Base-by-base conservation (phyloP, 2,888 invertebrate species). In the Maniola hyperantus region DNA sequence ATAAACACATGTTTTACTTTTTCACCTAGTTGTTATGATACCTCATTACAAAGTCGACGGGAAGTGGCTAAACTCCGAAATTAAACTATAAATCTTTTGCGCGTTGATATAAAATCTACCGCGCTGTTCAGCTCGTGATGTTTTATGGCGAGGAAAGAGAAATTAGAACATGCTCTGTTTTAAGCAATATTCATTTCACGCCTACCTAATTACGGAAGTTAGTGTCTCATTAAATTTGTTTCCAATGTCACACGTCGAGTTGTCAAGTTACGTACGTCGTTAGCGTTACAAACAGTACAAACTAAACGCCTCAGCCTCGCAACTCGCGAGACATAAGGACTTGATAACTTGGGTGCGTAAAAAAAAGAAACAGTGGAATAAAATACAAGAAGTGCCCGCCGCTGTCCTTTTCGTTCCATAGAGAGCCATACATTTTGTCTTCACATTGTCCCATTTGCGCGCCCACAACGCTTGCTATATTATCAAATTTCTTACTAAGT, bases 161-260 rank as follows among this genome's bases (percentile, higher is more conserved):
- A 79, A 78, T 78, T 75, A 79, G 70, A 74, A 75, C 72, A 74
- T 76, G 72, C 76, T 76, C 75, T 78, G 77, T 77, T 76, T 74
- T 76, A 73, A 68, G 66, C 74, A 76, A 79, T 79, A 81, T 82
- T 83, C 82, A 84, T 84, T 84, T 82, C 80, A 84, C 82, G 82
- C 82, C 76, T 78, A 81, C 78, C 82, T 83, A 77, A 84, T 84
- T 84, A 83, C 78, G 79, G 77, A 81, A 79, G 81, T 76, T 79
- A 79, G 77, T 78, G 78, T 77, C 80, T 83, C 78, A 83, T 82
- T 82, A 80, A 75, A 79, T 66, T 63, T 57, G 80, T 84, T 79
- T 80, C 80, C 86, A 82, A 72, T 78, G 75, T 33, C 13, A 7
- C 39, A 20, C 61, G 36, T 20, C 10, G 8, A 6, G 36, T 51